Percentiles rank a stretch among this genome's conserved stretches.
These are phyloP conservation scores for Ormyrus pomaceus DNA, from an alignment of 2,888 invertebrate species.

Conservation along the genomic window DNA sequence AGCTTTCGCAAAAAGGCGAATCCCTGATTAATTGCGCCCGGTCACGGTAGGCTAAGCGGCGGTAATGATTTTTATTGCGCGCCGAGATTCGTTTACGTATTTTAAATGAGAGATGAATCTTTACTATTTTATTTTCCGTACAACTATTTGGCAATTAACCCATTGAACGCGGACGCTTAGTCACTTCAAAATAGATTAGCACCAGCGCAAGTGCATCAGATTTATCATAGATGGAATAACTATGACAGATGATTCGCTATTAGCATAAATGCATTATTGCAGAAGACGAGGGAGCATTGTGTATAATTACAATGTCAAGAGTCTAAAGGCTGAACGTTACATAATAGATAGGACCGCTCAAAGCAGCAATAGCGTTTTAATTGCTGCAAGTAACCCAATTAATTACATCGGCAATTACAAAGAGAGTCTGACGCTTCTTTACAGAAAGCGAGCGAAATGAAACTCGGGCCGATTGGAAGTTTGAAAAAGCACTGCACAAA, in stretches of 20 bases:
- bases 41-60: too few relatives aligned
- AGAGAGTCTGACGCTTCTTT: neutral
- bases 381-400: neutral
- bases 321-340: neutral
- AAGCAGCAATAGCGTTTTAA: neutral
- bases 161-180: neutral
- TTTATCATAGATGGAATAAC: neutral
- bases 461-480: slow-evolving; percentile 24
- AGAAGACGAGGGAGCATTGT: neutral
- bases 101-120: too few relatives aligned
- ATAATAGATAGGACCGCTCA: neutral
- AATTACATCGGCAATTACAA: slow-evolving; percentile 23
- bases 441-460: too few relatives aligned
- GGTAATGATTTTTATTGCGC: too few relatives aligned
- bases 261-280: neutral
- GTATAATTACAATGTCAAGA: neutral
- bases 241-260: neutral
- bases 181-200: neutral
- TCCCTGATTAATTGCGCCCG: too few relatives aligned
- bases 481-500: slow-evolving; percentile 20
- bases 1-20: too few relatives aligned
- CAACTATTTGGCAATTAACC: too few relatives aligned
- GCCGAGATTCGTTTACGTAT: too few relatives aligned
- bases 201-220: slow-evolving; percentile 10
- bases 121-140: too few relatives aligned